phyloP scores from a whole-genome alignment of 2,113 vertebrate genomes.

The Phycodurus eques region DNA sequence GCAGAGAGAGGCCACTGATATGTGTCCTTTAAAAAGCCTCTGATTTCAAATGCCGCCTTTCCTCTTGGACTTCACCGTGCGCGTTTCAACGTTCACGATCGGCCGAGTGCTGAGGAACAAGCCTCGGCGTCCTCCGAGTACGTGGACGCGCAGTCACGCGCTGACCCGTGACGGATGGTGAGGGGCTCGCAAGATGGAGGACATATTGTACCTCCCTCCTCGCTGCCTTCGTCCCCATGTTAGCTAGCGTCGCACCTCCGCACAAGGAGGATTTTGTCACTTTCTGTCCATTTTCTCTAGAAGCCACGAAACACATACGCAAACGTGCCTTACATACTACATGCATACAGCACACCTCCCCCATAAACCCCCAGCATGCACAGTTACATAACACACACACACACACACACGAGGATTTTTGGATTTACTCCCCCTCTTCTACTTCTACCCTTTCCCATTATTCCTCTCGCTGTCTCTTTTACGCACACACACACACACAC shows the following conservation, averaged over 20 bases:
- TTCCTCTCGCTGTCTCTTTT: slow-evolving; percentile 6
- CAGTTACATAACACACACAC: slow-evolving; percentile 59
- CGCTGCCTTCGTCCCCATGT: slow-evolving; percentile 31
- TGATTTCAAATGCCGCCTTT: background rate
- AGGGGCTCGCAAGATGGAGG: slow-evolving; percentile 10
- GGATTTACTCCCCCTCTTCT: slow-evolving; percentile 40
- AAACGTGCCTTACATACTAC: background rate
- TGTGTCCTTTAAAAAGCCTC: background rate
- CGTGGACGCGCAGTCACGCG: background rate
- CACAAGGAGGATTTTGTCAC: slow-evolving; percentile 61
- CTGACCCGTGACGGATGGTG: slow-evolving; percentile 27
- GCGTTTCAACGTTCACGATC: background rate
- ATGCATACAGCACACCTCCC: slow-evolving; percentile 16
- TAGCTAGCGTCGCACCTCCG: slow-evolving; percentile 45
- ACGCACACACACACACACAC: slow-evolving; percentile 7
- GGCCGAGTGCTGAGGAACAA: slow-evolving; percentile 5
- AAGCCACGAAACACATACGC: slow-evolving; percentile 13
- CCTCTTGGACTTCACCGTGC: background rate
- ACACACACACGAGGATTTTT: slow-evolving; percentile 41
- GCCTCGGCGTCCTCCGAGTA: background rate
- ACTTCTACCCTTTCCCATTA: slow-evolving; percentile 18
- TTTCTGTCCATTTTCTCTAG: slow-evolving; percentile 53
- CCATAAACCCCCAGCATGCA: slow-evolving; percentile 26
- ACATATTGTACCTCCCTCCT: slow-evolving; percentile 24
- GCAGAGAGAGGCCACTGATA: background rate